phyloP scores from a whole-genome alignment of 2,797 vertebrate species.

The Amphiprion clarkii region DNA sequence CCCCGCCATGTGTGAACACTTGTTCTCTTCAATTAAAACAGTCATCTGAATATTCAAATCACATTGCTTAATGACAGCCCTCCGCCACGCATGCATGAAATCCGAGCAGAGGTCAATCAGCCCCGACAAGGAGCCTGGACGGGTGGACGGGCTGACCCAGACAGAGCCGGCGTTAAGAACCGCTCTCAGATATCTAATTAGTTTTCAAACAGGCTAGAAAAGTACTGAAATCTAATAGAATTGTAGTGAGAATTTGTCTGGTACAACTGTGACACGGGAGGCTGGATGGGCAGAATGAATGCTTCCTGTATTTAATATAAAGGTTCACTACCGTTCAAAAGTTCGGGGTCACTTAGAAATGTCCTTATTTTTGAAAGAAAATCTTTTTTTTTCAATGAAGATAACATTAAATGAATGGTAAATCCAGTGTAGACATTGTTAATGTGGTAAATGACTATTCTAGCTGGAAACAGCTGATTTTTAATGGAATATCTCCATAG shows the following conservation, averaged over 20 bases:
- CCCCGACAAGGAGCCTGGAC: slow-evolving; percentile 19
- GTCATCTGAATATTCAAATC: slow-evolving; percentile 83
- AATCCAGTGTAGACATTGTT: too few relatives aligned
- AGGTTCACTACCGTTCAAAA: too few relatives aligned
- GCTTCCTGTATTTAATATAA: too few relatives aligned
- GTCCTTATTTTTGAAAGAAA: too few relatives aligned
- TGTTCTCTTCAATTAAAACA: slow-evolving; percentile 85
- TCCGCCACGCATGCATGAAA: slow-evolving; percentile 65
- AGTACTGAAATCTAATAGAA: background rate
- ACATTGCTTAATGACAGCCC: slow-evolving; percentile 76
- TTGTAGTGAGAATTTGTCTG: background rate
- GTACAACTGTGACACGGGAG: background rate
- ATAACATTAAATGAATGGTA: too few relatives aligned
- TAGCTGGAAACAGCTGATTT: too few relatives aligned
- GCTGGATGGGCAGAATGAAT: background rate
- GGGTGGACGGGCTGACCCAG: slow-evolving; percentile 43
- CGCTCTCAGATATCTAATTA: slow-evolving; percentile 34
- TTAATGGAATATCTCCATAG: too few relatives aligned
- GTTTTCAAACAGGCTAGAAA: slow-evolving; percentile 21
- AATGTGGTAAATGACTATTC: too few relatives aligned
- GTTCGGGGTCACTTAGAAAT: too few relatives aligned
- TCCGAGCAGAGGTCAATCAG: slow-evolving; percentile 65
- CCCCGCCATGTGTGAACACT: slow-evolving; percentile 82
- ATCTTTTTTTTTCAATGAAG: too few relatives aligned
- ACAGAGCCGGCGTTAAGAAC: slow-evolving; percentile 19